Evolutionary conservation across 2,888 invertebrate species (phyloP).

Genomic region (Lithosia quadra): DNA sequence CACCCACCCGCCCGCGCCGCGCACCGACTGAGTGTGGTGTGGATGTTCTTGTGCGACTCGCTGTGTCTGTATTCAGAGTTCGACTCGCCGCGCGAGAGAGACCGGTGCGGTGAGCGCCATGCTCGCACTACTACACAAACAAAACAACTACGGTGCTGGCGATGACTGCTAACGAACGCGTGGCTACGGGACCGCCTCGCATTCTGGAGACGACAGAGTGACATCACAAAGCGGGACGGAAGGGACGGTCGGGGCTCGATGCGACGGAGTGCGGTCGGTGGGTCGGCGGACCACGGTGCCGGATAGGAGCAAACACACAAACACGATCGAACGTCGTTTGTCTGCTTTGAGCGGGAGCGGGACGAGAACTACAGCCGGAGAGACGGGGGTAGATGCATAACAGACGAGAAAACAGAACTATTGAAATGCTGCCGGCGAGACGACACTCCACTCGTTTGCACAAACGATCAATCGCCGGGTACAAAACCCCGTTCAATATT

Average conservation of each 20-base stretch:
- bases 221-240: constrained; percentile 65
- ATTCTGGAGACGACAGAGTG: constrained; percentile 49
- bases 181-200: constrained; percentile 55
- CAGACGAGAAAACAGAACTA: constrained; percentile 74
- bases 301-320: constrained; percentile 46
- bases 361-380: constrained; percentile 55
- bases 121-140: constrained; percentile 49
- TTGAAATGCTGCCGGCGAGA: constrained; percentile 66
- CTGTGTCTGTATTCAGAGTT: constrained; percentile 76
- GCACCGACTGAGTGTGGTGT: constrained; percentile 75
- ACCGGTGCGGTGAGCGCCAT: constrained; percentile 47
- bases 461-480: background rate
- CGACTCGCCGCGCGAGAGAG: constrained; percentile 2
- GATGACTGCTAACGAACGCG: constrained; percentile 52
- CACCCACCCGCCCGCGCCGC: constrained; percentile 37
- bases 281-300: constrained; percentile 48
- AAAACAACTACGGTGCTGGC: constrained; percentile 64
- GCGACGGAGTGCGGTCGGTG: too few relatives aligned
- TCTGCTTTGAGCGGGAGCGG: constrained; percentile 40
- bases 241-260: constrained; percentile 43
- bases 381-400: constrained; percentile 73
- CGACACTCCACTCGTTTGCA: constrained; percentile 61
- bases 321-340: constrained; percentile 40
- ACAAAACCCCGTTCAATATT: constrained; percentile 12
- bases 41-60: constrained; percentile 63